Conservation (phyloP, 2,113 vertebrate genomes). For the Heterocephalus glaber region DNA sequence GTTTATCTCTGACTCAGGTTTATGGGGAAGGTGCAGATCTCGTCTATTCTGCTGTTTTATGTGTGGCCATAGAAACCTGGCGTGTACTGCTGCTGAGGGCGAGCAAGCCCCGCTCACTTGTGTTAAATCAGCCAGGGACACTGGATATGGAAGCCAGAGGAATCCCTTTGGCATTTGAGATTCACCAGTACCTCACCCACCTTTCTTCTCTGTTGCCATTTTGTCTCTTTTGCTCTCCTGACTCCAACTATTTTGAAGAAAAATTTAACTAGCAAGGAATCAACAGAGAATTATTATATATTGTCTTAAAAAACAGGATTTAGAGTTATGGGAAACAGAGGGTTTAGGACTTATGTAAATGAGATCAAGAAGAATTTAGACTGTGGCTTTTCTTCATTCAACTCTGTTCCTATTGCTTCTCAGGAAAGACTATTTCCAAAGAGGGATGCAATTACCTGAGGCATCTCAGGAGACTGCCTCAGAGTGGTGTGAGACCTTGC, state of each 20-base stretch:
- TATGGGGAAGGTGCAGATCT: constrained; percentile 75
- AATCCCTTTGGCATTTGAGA: constrained; percentile 64
- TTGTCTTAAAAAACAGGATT: neutral
- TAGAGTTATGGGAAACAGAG: neutral
- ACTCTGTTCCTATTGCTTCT: neutral
- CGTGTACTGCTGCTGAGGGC: constrained; percentile 68
- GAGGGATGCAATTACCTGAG: neutral
- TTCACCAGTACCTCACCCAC: neutral
- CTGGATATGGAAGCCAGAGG: neutral
- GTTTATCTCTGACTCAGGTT: constrained; percentile 84
- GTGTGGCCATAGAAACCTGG: constrained; percentile 73
- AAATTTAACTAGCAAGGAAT: constrained; percentile 64
- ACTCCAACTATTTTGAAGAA: constrained; percentile 71
- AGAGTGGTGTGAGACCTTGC: neutral
- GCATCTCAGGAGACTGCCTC: neutral
- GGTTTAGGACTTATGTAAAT: neutral
- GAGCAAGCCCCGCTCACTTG: constrained; percentile 71
- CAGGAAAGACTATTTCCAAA: neutral
- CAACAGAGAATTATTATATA: constrained; percentile 59
- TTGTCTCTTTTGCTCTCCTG: neutral
- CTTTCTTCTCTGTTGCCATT: neutral
- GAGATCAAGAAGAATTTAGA: neutral
- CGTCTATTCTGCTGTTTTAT: constrained; percentile 76
- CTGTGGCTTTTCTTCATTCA: neutral
- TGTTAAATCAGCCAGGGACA: constrained; percentile 78